These are phyloP conservation scores for Rhagoletis zephyria DNA, from an alignment of 1,140 invertebrate species.

Conservation along the genomic window DNA sequence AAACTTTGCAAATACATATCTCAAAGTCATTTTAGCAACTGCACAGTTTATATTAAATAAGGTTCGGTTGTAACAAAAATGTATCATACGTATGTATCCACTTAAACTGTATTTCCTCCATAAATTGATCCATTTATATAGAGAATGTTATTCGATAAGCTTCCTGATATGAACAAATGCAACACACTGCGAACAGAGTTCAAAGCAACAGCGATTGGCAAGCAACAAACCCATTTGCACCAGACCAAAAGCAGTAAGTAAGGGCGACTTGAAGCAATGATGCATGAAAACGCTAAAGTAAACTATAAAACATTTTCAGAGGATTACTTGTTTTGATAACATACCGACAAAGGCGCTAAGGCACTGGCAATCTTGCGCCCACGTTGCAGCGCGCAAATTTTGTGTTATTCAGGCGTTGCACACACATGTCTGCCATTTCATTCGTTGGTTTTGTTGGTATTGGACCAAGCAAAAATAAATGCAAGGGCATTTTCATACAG, in stretches of 20 bases:
- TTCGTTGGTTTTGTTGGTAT: neutral
- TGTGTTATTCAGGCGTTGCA: neutral
- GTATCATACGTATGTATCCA: neutral
- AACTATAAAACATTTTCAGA: neutral
- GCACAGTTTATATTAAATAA: neutral
- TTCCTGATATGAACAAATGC: neutral
- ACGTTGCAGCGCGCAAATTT: neutral
- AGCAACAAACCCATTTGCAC: too few species aligned
- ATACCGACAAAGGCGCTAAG: neutral
- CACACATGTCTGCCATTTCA: neutral
- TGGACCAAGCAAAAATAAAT: too few species aligned
- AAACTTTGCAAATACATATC: too few species aligned
- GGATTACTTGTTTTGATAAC: neutral
- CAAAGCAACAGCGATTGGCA: neutral
- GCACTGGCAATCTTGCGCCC: neutral
- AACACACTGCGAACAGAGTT: neutral
- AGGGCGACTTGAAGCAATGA: neutral
- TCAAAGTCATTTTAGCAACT: too few species aligned
- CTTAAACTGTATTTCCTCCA: neutral
- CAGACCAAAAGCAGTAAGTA: too few species aligned
- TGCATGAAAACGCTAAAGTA: neutral
- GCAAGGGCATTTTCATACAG: too few species aligned
- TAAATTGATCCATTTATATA: neutral
- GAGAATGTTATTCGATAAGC: neutral
- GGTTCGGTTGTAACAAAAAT: neutral